Base-by-base conservation (phyloP, 2,888 invertebrate genomes). In the Sicus ferrugineus region DNA sequence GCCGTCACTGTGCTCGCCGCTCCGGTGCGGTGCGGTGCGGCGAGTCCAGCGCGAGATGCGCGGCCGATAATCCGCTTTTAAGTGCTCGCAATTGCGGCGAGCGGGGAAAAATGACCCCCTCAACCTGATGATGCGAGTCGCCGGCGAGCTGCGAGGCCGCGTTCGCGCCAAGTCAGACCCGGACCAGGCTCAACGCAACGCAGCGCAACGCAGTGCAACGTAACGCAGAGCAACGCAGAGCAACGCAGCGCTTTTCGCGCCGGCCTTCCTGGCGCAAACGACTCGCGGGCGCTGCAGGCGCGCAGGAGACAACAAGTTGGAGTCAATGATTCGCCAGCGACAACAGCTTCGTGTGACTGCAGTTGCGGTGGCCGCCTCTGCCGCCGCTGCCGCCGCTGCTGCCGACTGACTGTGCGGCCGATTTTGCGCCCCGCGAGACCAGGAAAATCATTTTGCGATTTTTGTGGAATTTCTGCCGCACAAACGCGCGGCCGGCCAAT, bases 21-120 rank as follows among this genome's bases (percentile, higher is more conserved):
- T 6, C 9, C 19, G 46, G 46, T 42, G 21, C 1, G 34, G 23
- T 6, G 3, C 23, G 38, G 2, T 23, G 23, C 23, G 38, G 4
- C 42, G 34, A 26, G 26, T 21, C 6, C 62, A 16, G 42, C 16
- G 64, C 30, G 31, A 30, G 52, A 26, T 54, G 28, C 65, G 38
- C 26, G 9, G 65, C 65, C 34, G 42, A 26, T 66, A 54, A 66
- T 66, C 65, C 65, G 38, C 54, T 52, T 66, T 66, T 54, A 66
- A 66, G 65, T 54, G 65, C 52, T 54, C 42, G 56, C 38, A 42
- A 38, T 42, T 38, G 38, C 21, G 28, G 48, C 14, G 48, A 48
- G 16, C 19, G 31, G n/a, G 19, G 59, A 21, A 21, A 5, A 30
- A 63, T n/a, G 31, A 50, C 19, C 19, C 26, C 63, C 26, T 26